Conservation (phyloP, 2,113 vertebrate genomes). For the Barbus barbus region DNA sequence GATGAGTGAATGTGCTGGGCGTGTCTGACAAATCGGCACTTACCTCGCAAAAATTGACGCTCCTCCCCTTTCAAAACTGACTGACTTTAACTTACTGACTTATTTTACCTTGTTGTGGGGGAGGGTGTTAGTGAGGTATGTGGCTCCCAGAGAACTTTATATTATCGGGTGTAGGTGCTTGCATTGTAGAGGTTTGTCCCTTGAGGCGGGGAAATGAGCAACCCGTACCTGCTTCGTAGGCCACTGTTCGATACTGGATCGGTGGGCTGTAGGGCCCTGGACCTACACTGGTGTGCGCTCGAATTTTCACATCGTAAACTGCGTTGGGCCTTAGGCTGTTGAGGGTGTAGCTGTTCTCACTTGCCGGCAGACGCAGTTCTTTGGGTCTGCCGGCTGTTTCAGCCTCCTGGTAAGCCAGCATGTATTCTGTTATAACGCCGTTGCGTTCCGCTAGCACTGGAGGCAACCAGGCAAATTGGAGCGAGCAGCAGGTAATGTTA, state of each 20-base stretch:
- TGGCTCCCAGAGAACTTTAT: conserved; percentile 67
- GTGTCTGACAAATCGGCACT: conserved; percentile 75
- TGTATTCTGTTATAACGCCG: conserved; percentile 90
- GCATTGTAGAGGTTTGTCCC: conserved; percentile 63
- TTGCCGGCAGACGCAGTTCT: conserved; percentile 85
- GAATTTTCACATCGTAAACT: conserved; percentile 94
- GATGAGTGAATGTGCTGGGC: conserved; percentile 69
- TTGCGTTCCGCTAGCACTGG: conserved; percentile 92
- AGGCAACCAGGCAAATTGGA: conserved; percentile 92
- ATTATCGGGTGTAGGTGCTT: conserved; percentile 69
- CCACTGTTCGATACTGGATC: conserved; percentile 95
- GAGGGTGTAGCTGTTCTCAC: conserved; percentile 85
- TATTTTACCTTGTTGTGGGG: conserved; percentile 72
- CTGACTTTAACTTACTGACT: conserved; percentile 81
- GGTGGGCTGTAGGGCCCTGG: conserved; percentile 96
- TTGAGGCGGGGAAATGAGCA: conserved; percentile 56
- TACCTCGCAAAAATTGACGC: conserved; percentile 71
- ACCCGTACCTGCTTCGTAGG: conserved; percentile 95
- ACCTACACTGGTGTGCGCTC: conserved; percentile 97
- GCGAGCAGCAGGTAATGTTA: conserved; percentile 85
- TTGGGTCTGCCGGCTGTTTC: conserved; percentile 71
- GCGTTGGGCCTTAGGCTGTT: conserved; percentile 93
- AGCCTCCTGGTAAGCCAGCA: conserved; percentile 89
- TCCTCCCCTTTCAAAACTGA: conserved; percentile 72
- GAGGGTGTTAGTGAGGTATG: conserved; percentile 72